Evolutionary conservation across 2,113 vertebrate species (phyloP), one percentile per base, ranked within the genome.

Genomic region (Alligator mississippiensis): DNA sequence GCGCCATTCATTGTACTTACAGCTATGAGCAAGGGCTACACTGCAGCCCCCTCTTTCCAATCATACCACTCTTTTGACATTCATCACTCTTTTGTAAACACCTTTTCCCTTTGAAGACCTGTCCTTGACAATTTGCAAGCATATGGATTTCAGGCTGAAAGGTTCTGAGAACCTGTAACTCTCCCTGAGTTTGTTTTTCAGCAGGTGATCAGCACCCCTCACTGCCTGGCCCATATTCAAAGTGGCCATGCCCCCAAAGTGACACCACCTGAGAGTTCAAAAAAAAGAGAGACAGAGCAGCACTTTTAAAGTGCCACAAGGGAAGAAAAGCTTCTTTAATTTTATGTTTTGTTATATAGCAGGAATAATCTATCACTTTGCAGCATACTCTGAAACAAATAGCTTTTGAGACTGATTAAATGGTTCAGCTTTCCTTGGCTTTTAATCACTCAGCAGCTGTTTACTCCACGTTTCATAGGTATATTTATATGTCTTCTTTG

Each of bases 371-470:
- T 96, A 93, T 70, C 94, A 93, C 86, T 95, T 94, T 88, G 62
- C 95, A 96, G 91, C 85, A 92, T 92, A 83, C 80, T 77, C 9
- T 87, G 76, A 92, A 97, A 96, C 80, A 94, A 97, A 96, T 90
- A 94, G 89, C 91, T 96, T 95, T 92, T 86, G 94, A 97, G 96
- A 92, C 80, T 75, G 89, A 96, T 86, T 92, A 95, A 97, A 84
- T 89, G 38, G 84, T 96, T 97, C 92, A 38, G 24, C 61, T 96
- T 97, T 94, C 94, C 93, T 96, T 94, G 87, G 87, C 83, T 91
- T 93, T 96, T 97, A 97, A 95, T 97, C 95, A 95, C 90, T 90
- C 94, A 80, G 88, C 96, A 96, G 80, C 80, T 94, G 88, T 96
- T 97, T 96, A 92, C 90, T 81, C 47, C 86, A 82, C 82, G 82